These are phyloP conservation scores for Acarapis woodi DNA, from an alignment of 1,140 invertebrate species.

Conservation along the genomic window DNA sequence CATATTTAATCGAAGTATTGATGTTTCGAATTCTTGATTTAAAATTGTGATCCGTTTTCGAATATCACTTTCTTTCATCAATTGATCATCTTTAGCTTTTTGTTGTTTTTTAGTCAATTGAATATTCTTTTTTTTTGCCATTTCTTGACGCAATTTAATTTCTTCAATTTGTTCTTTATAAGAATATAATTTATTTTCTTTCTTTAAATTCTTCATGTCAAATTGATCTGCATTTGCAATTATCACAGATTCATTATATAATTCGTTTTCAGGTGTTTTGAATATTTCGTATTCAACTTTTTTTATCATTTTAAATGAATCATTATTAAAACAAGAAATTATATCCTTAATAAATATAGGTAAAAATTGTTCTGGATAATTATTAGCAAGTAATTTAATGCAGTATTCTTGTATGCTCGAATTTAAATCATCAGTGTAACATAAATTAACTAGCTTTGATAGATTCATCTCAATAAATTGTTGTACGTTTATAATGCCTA, in stretches of 20 bases:
- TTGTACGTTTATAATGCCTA: neutral
- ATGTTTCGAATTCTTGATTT: conserved; percentile 27
- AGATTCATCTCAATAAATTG: conserved; percentile 1
- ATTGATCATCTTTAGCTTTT: conserved; percentile 56
- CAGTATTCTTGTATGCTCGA: neutral
- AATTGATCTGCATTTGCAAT: conserved; percentile 25
- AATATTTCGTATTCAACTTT: conserved; percentile 67
- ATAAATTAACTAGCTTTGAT: neutral
- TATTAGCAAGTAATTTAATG: conserved; percentile 21
- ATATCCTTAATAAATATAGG: conserved; percentile 25
- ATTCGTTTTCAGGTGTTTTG: conserved; percentile 51
- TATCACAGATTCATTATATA: conserved; percentile 67
- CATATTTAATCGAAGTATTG: conserved; percentile 30
- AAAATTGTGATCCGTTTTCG: conserved; percentile 29
- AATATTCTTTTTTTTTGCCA: conserved; percentile 50
- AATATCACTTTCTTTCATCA: conserved; percentile 50
- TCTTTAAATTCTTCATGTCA: conserved; percentile 51
- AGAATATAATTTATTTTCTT: conserved; percentile 86
- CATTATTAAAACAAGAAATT: conserved; percentile 27
- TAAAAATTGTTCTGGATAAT: conserved; percentile 32
- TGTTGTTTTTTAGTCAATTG: conserved; percentile 67
- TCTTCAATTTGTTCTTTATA: conserved; percentile 92
- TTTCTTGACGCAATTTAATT: conserved; percentile 56
- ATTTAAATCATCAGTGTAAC: neutral
- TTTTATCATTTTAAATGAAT: conserved; percentile 36